These are phyloP conservation scores for Caenorhabditis doughertyi DNA, from an alignment of 2,888 invertebrate species.

Conservation along the genomic window DNA sequence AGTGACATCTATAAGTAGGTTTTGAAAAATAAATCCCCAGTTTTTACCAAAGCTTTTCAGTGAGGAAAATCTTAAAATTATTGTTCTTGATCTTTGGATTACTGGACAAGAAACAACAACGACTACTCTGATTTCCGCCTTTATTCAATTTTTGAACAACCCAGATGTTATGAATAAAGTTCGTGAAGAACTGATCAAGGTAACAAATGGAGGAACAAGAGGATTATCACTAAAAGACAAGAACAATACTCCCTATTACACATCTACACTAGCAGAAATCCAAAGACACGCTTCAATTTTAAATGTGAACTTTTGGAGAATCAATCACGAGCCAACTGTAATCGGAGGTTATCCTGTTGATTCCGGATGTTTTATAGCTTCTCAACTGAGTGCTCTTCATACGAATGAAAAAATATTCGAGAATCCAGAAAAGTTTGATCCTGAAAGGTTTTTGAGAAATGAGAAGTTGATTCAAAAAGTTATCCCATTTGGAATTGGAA, in stretches of 20 bases:
- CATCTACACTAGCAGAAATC: constrained; percentile 57
- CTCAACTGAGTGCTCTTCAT: constrained; percentile 62
- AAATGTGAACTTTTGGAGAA: constrained; percentile 59
- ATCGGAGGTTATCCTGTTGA: constrained; percentile 53
- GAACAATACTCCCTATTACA: constrained; percentile 39
- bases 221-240: constrained; percentile 32
- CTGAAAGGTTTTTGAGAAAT: constrained; percentile 55
- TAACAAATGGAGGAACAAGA: constrained; percentile 49
- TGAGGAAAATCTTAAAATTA: constrained; percentile 29
- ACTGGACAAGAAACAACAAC: constrained; percentile 70
- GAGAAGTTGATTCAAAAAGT: constrained; percentile 52
- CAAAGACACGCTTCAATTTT: constrained; percentile 66
- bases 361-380: constrained; percentile 48
- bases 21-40: background rate
- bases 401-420: constrained; percentile 55
- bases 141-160: constrained; percentile 55
- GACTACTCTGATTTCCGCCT: constrained; percentile 59
- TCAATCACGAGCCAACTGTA: constrained; percentile 29
- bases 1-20: constrained; percentile 29
- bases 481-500: constrained; percentile 67
- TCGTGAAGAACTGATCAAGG: constrained; percentile 45
- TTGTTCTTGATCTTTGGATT: constrained; percentile 63
- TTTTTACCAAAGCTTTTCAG: constrained; percentile 29
- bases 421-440: constrained; percentile 58
- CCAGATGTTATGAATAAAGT: constrained; percentile 54